Base-by-base conservation (phyloP, 92 coral and sea anemone genomes). In the Epizoanthus stellaris region DNA sequence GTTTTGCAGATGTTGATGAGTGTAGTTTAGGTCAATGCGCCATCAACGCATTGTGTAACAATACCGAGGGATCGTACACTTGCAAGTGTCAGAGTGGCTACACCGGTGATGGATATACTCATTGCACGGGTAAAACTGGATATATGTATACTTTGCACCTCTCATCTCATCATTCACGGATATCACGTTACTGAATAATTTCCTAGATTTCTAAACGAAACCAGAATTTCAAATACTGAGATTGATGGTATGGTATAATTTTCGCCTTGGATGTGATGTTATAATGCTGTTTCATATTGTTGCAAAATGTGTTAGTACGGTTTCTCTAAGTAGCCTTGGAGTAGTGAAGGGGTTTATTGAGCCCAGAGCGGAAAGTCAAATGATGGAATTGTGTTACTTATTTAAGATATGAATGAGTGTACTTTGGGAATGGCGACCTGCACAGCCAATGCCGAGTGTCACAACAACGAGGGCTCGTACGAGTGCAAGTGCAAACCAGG, bases 1-100 rank as follows among this genome's bases (percentile, higher is more conserved):
- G 9, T 59, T 64, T 82, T 76, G 0, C 57, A 94, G 98, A 94
- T 85, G 69, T 85, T 38, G 82, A 95, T 80, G 98, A 95, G 74
- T 95, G 98, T 65, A 88, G 38, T 21, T 61, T n/a, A 43, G 87
- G 89, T 9, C 80, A 82, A 43, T 95, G 98, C 80, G 74, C 88
- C 58, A 60, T 11, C 5, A 87, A 89, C 62, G 84, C 87, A 9
- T 66, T 70, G n/a, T 92, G 95, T 59, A 82, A 85, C 73, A 92
- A 92, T 74, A 81, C 89, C 2, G 68, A 64, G 64, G 91, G 89
- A 59, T 52, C 83, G 12, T 86, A 90, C 66, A 77, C 82, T 16
- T 92, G 95, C 61, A 77, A 80, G 57, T 92, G 95, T 81, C 91
- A 76, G 66, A 73, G 85, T 21, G 95, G 95, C n/a, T 88, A 76